phyloP scores from a whole-genome alignment of 2,797 vertebrate genomes.

The Hippoglossus hippoglossus region DNA sequence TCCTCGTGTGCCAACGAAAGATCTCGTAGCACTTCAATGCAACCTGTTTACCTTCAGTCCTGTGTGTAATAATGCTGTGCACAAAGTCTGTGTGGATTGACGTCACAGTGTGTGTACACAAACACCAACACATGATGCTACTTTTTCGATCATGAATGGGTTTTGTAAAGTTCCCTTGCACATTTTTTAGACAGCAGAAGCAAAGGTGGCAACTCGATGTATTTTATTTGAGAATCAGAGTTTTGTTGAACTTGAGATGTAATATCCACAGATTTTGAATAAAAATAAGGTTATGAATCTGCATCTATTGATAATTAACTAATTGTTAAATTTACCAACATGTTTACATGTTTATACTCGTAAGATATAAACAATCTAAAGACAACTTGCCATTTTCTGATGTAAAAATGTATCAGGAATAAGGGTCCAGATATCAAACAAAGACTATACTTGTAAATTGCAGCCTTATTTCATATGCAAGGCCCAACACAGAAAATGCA shows the following conservation, averaged over 20 bases:
- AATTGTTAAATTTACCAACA: too few species aligned
- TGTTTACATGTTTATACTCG: too few species aligned
- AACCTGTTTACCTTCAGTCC: constrained; percentile 75
- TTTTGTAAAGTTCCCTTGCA: constrained; percentile 68
- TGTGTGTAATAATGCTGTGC: constrained; percentile 39
- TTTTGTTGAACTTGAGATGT: constrained; percentile 18
- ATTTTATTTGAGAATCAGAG: constrained; percentile 24
- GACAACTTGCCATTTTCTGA: not conserved
- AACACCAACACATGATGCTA: constrained; percentile 24
- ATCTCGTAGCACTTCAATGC: constrained; percentile 80
- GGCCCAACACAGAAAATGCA: too few species aligned
- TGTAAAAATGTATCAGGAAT: not conserved
- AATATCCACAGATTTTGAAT: not conserved
- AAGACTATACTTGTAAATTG: too few species aligned
- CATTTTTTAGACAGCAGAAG: constrained; percentile 58
- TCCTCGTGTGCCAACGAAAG: constrained; percentile 79
- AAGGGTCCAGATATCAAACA: not conserved
- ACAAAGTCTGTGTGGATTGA: constrained; percentile 50
- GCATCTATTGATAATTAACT: too few species aligned
- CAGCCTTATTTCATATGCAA: too few species aligned
- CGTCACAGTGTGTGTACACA: constrained; percentile 37
- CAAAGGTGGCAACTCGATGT: constrained; percentile 6
- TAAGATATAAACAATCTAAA: not conserved
- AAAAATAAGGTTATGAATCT: too few species aligned
- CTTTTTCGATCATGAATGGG: constrained; percentile 40